Base-by-base conservation (phyloP, 2,113 vertebrate genomes). In the Coryphaenoides rupestris region DNA sequence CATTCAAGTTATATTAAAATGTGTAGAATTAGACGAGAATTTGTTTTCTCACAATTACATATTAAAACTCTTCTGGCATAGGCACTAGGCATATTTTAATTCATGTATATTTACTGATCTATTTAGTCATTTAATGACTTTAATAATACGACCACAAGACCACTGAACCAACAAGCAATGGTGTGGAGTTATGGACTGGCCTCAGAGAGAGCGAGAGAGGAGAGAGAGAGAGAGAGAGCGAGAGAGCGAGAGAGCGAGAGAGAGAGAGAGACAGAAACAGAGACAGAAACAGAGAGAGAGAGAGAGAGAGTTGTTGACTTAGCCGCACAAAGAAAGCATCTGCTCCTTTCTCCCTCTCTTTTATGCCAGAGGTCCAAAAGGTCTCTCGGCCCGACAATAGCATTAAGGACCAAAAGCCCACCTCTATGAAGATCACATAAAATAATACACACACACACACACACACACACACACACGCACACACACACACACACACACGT, bases 291-390 rank as follows among this genome's bases (percentile, higher is more conserved):
- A n/a, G n/a, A n/a, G n/a, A n/a, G n/a, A n/a, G n/a, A 60, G n/a
- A 60, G 21, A 52, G 17, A 78, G 50, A 73, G 63, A 63, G 70
- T 54, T 82, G 79, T 79, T 84, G 82, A 84, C 67, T 74, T 76
- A 74, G 68, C 60, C 62, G 19, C 52, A 85, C 75, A 86, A 83
- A 79, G 75, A 68, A 58, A 67, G 46, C 81, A 80, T 85, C 81
- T 83, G 81, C 40, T 79, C 81, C 68, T 58, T 28, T 62, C 56
- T 60, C 53, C 46, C 19, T 70, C 49, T 52, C 49, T 70, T n/a
- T 73, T 73, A 74, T 66, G 57, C 58, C 16, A 14, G 61, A 61
- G 5, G 58, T 50, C 66, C 66, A 72, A 78, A 81, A 77, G 77
- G 75, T 74, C 73, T 68, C 73, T 68, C 53, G 19, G 64, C 52